Percentiles rank a stretch among this genome's conserved stretches.
These are phyloP conservation scores for Drosophila pseudoananassae DNA, from an alignment of 1,140 invertebrate species.

Conservation along the genomic window DNA sequence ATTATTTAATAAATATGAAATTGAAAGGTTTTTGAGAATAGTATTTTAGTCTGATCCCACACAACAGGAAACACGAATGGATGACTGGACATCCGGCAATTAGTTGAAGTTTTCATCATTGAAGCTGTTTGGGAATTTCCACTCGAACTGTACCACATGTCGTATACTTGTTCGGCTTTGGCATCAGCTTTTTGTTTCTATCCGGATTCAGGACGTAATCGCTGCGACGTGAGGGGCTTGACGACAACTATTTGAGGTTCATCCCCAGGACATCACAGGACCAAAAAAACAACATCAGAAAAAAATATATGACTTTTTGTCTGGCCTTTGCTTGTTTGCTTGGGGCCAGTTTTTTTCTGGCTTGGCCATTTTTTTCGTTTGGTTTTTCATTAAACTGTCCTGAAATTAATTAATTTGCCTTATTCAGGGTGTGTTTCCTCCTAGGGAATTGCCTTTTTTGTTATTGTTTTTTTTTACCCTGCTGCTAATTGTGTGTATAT, in stretches of 20 bases:
- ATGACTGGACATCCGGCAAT: constrained; percentile 71
- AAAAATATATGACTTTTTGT: constrained; percentile 56
- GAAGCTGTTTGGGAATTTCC: constrained; percentile 40
- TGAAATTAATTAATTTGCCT: constrained; percentile 65
- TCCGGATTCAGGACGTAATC: constrained; percentile 27
- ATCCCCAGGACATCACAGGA: background rate
- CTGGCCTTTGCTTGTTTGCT: constrained; percentile 8
- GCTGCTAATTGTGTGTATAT: constrained; percentile 51
- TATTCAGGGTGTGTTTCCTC: constrained; percentile 37
- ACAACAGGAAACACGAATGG: constrained; percentile 10
- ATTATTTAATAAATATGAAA: constrained; percentile 72
- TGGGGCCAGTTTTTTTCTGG: constrained; percentile 18
- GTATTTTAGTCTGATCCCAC: constrained; percentile 10
- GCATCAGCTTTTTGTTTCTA: constrained; percentile 30
- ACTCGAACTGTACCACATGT: constrained; percentile 56
- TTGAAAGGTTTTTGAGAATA: constrained; percentile 53
- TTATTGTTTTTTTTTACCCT: constrained; percentile 10
- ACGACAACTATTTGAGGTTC: constrained; percentile 28
- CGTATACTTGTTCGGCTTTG: constrained; percentile 60
- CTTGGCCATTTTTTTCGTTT: constrained; percentile 57
- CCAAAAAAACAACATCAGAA: constrained; percentile 8
- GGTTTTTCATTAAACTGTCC: constrained; percentile 71
- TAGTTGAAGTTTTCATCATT: constrained; percentile 42
- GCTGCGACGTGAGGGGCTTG: constrained; percentile 20
- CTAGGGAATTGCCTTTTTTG: constrained; percentile 4